Conservation (phyloP, 2,888 invertebrate genomes). For the Drosophila eohydei region DNA sequence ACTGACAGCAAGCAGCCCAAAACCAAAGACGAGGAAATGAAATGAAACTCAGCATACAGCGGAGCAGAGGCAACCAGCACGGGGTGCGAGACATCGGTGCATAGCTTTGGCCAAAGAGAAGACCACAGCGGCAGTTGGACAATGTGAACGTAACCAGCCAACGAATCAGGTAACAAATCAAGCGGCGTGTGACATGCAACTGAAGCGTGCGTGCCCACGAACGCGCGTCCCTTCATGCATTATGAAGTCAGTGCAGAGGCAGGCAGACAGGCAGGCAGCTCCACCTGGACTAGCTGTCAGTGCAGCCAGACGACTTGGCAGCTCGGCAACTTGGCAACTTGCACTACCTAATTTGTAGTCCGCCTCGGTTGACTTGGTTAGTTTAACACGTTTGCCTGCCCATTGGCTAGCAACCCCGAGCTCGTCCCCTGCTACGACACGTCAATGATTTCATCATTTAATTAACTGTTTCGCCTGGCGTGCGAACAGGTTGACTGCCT, state of each 20-base stretch:
- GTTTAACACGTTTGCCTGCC: conserved; percentile 27
- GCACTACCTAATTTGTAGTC: conserved; percentile 41
- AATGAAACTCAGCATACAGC: conserved; percentile 65
- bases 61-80: background rate
- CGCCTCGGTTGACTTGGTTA: conserved; percentile 30
- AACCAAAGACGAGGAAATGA: conserved; percentile 62
- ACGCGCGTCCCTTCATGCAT: conserved; percentile 50
- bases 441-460: conserved; percentile 80
- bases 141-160: conserved; percentile 54
- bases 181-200: conserved; percentile 79
- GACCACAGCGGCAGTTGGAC: conserved; percentile 41
- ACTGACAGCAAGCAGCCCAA: conserved; percentile 24
- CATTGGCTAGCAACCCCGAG: conserved; percentile 8
- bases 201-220: conserved; percentile 69
- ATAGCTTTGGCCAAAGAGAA: conserved; percentile 28
- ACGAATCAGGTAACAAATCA: conserved; percentile 79
- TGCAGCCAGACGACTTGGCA: conserved; percentile 8
- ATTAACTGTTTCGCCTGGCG: conserved; percentile 74
- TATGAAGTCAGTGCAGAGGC: conserved; percentile 52
- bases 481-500: conserved; percentile 18
- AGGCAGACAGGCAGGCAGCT: conserved; percentile 4
- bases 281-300: conserved; percentile 9
- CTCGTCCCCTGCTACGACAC: conserved; percentile 50
- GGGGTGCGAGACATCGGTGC: background rate
- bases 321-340: conserved; percentile 19